phyloP scores from a whole-genome alignment of 1,140 invertebrate species.

The Aphelinus certus region DNA sequence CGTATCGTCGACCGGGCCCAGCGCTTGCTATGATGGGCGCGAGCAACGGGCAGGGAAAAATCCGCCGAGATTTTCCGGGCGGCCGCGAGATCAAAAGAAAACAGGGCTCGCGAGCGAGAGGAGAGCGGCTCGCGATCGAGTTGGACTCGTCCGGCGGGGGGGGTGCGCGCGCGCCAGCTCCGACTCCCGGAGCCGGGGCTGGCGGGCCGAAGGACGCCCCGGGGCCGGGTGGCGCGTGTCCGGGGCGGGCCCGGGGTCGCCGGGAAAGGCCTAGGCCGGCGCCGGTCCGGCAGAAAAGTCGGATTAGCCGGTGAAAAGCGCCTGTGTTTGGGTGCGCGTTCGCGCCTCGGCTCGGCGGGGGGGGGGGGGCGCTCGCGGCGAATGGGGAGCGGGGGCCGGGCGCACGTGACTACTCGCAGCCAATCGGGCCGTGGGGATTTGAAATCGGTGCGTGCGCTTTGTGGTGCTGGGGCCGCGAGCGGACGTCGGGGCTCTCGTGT shows the following conservation, averaged over 20 bases:
- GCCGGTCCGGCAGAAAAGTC: no score
- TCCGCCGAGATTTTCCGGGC: conserved; percentile 4
- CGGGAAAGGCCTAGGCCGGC: no score
- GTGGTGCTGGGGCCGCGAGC: conserved; percentile 57
- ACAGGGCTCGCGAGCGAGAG: not conserved
- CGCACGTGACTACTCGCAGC: conserved; percentile 55
- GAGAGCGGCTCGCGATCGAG: not conserved
- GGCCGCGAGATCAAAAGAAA: conserved; percentile 38
- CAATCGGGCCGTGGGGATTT: conserved; percentile 58
- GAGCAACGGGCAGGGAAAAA: conserved; percentile 28
- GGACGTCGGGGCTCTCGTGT: not conserved
- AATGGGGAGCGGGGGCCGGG: conserved; percentile 37
- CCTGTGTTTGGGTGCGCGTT: conserved; percentile 39
- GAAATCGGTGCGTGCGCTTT: conserved; percentile 67
- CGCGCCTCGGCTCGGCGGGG: conserved; percentile 43
- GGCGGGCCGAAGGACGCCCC: no score
- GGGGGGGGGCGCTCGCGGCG: conserved; percentile 26
- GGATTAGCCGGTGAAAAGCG: no score
- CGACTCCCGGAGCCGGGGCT: no score
- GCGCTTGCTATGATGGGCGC: no score
- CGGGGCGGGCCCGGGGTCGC: no score
- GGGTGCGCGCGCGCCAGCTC: no score
- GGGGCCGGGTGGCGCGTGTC: no score
- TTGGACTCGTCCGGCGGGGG: conserved; percentile 58
- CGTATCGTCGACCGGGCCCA: not conserved